These are phyloP conservation scores for Papilio helenus DNA, from an alignment of 1,140 invertebrate species.

Conservation along the genomic window DNA sequence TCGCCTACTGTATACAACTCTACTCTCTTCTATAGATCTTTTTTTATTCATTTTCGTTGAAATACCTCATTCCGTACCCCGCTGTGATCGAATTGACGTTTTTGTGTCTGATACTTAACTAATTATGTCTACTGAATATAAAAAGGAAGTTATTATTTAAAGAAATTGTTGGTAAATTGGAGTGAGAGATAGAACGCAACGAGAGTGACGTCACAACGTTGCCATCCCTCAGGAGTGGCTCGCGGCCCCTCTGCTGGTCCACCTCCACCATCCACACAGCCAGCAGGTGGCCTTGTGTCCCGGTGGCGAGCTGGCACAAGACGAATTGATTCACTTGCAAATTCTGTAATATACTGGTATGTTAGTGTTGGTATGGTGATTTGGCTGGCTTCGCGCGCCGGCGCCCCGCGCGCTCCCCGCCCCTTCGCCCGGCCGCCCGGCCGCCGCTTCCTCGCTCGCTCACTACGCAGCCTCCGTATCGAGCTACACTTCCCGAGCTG, in stretches of 20 bases:
- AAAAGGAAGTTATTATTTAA: too few species aligned
- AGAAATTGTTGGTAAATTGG: too few species aligned
- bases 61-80: conserved; percentile 31
- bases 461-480: conserved; percentile 82
- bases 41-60: conserved; percentile 39
- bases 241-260: too few species aligned
- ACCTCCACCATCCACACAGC: too few species aligned
- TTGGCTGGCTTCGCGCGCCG: conserved; percentile 59
- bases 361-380: too few species aligned
- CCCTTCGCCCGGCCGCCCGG: conserved; percentile 50
- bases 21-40: conserved; percentile 23
- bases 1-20: conserved; percentile 48
- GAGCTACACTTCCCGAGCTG: conserved; percentile 76
- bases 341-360: too few species aligned
- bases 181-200: too few species aligned
- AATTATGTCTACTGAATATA: conserved; percentile 9
- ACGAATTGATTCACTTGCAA: too few species aligned
- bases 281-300: too few species aligned
- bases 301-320: too few species aligned
- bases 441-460: conserved; percentile 46
- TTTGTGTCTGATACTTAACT: conserved; percentile 23
- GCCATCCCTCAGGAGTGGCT: too few species aligned
- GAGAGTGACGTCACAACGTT: too few species aligned
- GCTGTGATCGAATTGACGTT: conserved; percentile 38
- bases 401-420: conserved; percentile 43